phyloP scores from a whole-genome alignment of 2,113 vertebrate genomes.

The Nycticorax nycticorax region DNA sequence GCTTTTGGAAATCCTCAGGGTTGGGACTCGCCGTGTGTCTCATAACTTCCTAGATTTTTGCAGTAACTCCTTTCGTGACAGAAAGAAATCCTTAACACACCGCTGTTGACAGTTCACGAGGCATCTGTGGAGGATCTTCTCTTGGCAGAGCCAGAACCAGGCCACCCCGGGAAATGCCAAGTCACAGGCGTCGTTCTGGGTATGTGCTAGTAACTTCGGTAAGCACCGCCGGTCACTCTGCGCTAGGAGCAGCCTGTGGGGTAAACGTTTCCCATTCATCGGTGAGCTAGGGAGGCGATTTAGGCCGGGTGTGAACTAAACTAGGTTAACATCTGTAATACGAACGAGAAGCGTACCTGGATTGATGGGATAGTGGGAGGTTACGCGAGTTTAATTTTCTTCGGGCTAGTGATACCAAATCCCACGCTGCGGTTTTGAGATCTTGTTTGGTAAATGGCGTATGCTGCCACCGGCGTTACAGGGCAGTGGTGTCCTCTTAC shows the following conservation, averaged over 20 bases:
- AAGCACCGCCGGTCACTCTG: background rate
- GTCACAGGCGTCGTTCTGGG: conserved; percentile 85
- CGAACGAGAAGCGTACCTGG: background rate
- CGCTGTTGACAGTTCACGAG: conserved; percentile 84
- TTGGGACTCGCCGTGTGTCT: background rate
- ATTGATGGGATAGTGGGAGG: background rate
- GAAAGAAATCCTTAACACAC: conserved; percentile 86
- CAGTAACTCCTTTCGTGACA: conserved; percentile 65
- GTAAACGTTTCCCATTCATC: background rate
- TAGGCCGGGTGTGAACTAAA: background rate
- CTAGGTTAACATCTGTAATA: background rate
- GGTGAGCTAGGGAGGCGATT: background rate
- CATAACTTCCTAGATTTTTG: background rate
- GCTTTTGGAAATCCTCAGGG: background rate
- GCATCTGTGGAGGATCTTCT: conserved; percentile 90
- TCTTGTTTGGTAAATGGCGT: background rate
- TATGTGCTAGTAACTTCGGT: conserved; percentile 42
- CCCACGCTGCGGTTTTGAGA: background rate
- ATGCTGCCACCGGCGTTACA: accelerated
- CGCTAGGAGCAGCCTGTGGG: background rate
- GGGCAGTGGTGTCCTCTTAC: accelerated
- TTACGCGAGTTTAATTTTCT: background rate
- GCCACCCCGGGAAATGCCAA: conserved; percentile 75
- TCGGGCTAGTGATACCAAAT: background rate
- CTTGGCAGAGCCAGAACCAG: conserved; percentile 77